Evolutionary conservation across 2,888 invertebrate species (phyloP), one percentile per base, ranked within the genome.

Genomic region (Endomychus coccineus): DNA sequence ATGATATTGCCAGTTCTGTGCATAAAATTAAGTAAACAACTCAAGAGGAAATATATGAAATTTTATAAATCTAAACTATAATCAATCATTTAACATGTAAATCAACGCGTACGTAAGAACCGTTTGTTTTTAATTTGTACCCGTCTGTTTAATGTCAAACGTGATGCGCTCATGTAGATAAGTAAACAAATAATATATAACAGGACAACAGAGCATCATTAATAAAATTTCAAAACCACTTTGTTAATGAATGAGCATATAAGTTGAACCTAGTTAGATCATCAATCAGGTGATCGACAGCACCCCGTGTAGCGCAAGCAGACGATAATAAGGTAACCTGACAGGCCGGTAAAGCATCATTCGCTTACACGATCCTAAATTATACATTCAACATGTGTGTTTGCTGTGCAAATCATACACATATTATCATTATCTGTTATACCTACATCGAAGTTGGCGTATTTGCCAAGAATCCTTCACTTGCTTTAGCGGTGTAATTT

Each of bases 321-420:
- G 39, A 39, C 45, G 39, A 39, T 44, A 50, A 44, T 45, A 49
- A 40, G 46, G 39, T 41, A 41, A 44, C 46, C 49, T 48, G 49
- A 50, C 49, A 40, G 40, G 43, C 33, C 40, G 33, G 41, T 34
- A 34, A 43, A 40, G 35, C 42, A 46, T 43, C 41, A 38, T 36
- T 28, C 30, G 40, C 38, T 25, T 44, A 46, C 49, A 46, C 38
- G 44, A 48, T 34, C 43, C 39, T 43, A 49, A 49, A 52, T 52
- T 54, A 52, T 49, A 51, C 47, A 53, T 52, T 52, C 54, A 51
- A 48, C 54, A 52, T 54, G 51, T 51, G 49, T 54, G 55, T 52
- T 54, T 52, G 51, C 49, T 47, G 46, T 51, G 56, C 54, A 55
- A 58, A 54, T 56, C 56, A 52, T 55, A 49, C 48, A 43, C 39